These are phyloP conservation scores for Notolepis coatsorum DNA, from an alignment of 2,797 vertebrate species.

Conservation along the genomic window DNA sequence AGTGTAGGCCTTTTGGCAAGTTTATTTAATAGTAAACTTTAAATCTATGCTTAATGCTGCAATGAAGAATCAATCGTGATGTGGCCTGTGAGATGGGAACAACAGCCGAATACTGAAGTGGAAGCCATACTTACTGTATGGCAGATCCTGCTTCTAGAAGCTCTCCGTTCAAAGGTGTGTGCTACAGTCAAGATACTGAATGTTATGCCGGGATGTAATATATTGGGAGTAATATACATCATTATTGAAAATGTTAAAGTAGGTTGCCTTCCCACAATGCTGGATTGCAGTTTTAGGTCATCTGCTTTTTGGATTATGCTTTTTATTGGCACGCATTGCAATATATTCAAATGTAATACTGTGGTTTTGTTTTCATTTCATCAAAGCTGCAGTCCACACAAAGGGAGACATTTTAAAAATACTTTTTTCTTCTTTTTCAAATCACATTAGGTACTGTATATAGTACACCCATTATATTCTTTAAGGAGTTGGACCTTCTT, in stretches of 20 bases:
- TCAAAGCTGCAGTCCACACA: slow-evolving; percentile 56
- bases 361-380: slow-evolving; percentile 60
- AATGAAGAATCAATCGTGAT: slow-evolving; percentile 64
- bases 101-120: slow-evolving; percentile 29
- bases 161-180: slow-evolving; percentile 35
- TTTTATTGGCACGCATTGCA: slow-evolving; percentile 64
- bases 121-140: slow-evolving; percentile 9
- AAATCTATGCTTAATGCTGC: slow-evolving; percentile 73
- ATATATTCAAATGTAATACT: slow-evolving; percentile 67
- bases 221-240: too few species aligned
- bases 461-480: slow-evolving; percentile 51
- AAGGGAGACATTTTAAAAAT: too few species aligned
- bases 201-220: neutral
- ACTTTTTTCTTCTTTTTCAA: too few species aligned
- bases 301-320: slow-evolving; percentile 44
- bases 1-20: slow-evolving; percentile 75
- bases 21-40: slow-evolving; percentile 62
- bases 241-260: slow-evolving; percentile 26
- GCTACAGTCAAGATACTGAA: neutral
- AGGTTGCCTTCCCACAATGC: slow-evolving; percentile 25
- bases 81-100: slow-evolving; percentile 38
- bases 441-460: slow-evolving; percentile 41
- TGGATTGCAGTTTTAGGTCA: slow-evolving; percentile 75
- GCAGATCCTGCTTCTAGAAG: slow-evolving; percentile 20
- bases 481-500: slow-evolving; percentile 27